These are phyloP conservation scores for Chymomyza fuscimana DNA, from an alignment of 2,888 invertebrate species.

Conservation along the genomic window DNA sequence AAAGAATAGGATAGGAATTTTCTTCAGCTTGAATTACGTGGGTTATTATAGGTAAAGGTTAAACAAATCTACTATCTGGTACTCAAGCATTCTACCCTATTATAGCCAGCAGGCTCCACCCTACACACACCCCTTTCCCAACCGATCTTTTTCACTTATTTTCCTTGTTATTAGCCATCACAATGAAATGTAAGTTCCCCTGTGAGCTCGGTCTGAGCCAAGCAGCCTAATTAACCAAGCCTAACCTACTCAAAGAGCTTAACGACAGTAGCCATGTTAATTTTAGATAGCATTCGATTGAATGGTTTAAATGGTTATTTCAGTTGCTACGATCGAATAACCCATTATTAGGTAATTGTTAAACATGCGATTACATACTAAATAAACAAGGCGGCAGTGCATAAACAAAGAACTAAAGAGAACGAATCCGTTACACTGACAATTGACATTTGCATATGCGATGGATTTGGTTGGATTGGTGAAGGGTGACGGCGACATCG, in stretches of 20 bases:
- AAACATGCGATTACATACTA: slow-evolving; percentile 38
- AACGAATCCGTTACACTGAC: slow-evolving; percentile 64
- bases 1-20: slow-evolving; percentile 30
- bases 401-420: slow-evolving; percentile 18
- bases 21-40: slow-evolving; percentile 22
- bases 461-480: slow-evolving; percentile 5
- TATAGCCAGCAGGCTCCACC: no score
- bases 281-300: slow-evolving; percentile 48
- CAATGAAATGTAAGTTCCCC: no score
- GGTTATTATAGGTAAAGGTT: no score
- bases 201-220: no score
- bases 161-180: no score
- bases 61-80: neutral
- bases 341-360: slow-evolving; percentile 74
- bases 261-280: neutral
- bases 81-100: no score
- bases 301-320: slow-evolving; percentile 76
- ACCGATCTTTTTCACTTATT: no score
- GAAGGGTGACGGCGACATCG: slow-evolving; percentile 47
- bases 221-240: no score
- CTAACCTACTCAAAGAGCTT: neutral
- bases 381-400: slow-evolving; percentile 52
- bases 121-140: no score
- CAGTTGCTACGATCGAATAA: slow-evolving; percentile 75
- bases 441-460: slow-evolving; percentile 72